These are phyloP conservation scores for Orchestia grillus DNA, from an alignment of 1,140 invertebrate species.

Conservation along the genomic window DNA sequence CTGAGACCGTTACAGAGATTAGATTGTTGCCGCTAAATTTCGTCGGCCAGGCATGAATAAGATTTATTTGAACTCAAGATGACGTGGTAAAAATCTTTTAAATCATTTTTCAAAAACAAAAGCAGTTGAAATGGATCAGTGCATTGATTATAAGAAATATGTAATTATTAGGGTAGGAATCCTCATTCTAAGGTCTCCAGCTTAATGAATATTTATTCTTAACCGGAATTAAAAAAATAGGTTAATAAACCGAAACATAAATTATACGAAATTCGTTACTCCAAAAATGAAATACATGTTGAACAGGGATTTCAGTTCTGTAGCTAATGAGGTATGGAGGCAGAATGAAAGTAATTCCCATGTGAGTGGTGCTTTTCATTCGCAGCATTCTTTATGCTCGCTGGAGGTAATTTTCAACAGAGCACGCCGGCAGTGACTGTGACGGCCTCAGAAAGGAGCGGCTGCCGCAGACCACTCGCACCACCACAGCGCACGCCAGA, in stretches of 20 bases:
- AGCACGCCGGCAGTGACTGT: background rate
- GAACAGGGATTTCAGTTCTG: background rate
- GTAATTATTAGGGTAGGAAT: background rate
- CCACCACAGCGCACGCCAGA: background rate
- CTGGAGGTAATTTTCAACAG: background rate
- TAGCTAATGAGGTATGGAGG: background rate
- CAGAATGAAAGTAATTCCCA: background rate
- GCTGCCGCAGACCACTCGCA: background rate
- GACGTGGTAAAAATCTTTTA: background rate
- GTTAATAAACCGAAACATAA: background rate
- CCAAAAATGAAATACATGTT: background rate
- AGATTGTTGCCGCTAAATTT: background rate
- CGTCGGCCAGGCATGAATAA: background rate
- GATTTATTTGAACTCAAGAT: background rate
- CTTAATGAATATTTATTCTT: background rate
- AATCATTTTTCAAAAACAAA: background rate
- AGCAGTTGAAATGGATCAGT: background rate
- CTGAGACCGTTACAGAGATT: background rate
- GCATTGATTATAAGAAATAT: background rate
- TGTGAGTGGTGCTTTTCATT: background rate
- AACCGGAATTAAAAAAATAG: background rate
- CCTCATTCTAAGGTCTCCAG: background rate
- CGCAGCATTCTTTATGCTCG: background rate
- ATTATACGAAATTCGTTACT: background rate
- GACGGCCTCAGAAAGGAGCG: background rate